Conservation (phyloP, 2,113 vertebrate genomes). For the Trematomus loennbergii region DNA sequence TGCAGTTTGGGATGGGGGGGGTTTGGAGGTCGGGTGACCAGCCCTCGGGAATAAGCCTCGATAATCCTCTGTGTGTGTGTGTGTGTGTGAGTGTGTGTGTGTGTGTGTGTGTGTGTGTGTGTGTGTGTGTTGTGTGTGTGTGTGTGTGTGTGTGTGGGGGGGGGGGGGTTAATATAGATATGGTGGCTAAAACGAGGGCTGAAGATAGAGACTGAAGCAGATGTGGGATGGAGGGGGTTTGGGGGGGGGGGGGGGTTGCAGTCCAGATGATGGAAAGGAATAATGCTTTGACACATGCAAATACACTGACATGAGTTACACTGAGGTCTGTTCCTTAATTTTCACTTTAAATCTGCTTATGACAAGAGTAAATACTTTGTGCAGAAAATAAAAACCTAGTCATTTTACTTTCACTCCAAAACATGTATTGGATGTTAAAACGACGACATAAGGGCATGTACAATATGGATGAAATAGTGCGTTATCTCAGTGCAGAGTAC, state of each 20-base stretch:
- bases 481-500: too few relatives aligned
- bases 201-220: slow-evolving; percentile 50
- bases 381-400: too few relatives aligned
- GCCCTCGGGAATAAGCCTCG: slow-evolving; percentile 58
- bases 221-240: neutral
- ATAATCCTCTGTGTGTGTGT: slow-evolving; percentile 59
- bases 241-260: neutral
- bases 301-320: neutral
- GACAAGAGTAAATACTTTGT: too few relatives aligned
- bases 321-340: neutral
- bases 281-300: neutral
- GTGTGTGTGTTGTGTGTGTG: slow-evolving; percentile 11
- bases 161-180: slow-evolving; percentile 43
- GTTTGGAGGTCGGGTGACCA: slow-evolving; percentile 52
- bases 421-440: too few relatives aligned
- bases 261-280: slow-evolving; percentile 20
- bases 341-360: neutral
- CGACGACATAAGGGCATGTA: too few relatives aligned
- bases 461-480: neutral
- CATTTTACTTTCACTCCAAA: neutral
- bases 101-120: slow-evolving; percentile 18
- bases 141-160: slow-evolving; percentile 3
- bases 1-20: slow-evolving; percentile 40
- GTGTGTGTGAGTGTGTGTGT: slow-evolving; percentile 15
- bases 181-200: slow-evolving; percentile 36